Percentiles rank a stretch among this genome's conserved stretches.
Conservation (phyloP, 53 echinoderm and acorn worm species). For the Henricia sp. region DNA sequence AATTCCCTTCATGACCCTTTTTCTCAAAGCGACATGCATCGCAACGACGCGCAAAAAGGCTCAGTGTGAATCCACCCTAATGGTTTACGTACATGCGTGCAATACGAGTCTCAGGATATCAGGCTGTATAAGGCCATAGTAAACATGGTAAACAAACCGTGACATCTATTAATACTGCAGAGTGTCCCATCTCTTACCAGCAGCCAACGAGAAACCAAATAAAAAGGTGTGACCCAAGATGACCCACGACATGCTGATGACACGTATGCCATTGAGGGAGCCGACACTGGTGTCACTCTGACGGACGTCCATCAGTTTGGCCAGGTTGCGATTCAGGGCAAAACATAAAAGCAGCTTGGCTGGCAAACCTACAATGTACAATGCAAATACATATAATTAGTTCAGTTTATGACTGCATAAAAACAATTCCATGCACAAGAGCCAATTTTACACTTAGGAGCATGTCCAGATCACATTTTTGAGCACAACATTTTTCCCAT, state of each 20-base stretch:
- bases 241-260: constrained; percentile 87
- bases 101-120: too few species aligned
- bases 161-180: not conserved
- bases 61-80: too few species aligned
- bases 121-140: too few species aligned
- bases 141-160: too few species aligned
- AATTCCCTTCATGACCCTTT: too few species aligned
- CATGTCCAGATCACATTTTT: too few species aligned
- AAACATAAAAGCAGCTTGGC: constrained; percentile 66
- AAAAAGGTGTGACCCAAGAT: constrained; percentile 76
- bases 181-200: constrained; percentile 42
- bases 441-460: too few species aligned
- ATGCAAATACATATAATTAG: not conserved
- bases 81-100: too few species aligned
- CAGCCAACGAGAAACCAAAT: constrained; percentile 44
- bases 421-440: too few species aligned
- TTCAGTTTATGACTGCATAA: not conserved
- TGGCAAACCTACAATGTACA: constrained; percentile 7
- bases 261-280: constrained; percentile 80
- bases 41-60: too few species aligned
- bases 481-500: too few species aligned
- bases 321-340: constrained; percentile 71
- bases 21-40: too few species aligned
- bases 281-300: constrained; percentile 62
- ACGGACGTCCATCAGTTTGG: constrained; percentile 56